Conservation (phyloP, 2,888 invertebrate species). For the Spicauda simplicius region DNA sequence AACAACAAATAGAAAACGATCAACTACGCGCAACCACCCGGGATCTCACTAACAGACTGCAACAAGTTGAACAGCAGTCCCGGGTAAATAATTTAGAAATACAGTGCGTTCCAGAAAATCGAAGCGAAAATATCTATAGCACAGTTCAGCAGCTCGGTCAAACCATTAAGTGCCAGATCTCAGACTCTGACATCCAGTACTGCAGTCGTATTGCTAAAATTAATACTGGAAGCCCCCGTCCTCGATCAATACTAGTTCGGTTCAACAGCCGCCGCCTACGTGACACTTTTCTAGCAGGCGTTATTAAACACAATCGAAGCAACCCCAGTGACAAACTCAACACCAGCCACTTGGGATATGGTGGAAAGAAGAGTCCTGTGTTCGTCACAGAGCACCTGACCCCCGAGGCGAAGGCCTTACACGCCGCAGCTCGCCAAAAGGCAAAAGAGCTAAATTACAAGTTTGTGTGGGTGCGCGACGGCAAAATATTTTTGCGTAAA, state of each 20-base stretch:
- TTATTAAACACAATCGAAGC: neutral
- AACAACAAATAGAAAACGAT: no score
- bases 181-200: conserved; percentile 32
- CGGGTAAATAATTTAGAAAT: no score
- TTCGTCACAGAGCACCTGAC: conserved; percentile 24
- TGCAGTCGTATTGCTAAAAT: conserved; percentile 38
- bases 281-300: conserved; percentile 39
- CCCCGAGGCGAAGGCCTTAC: conserved; percentile 37
- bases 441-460: conserved; percentile 37
- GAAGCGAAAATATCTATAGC: neutral
- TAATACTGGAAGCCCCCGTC: conserved; percentile 31
- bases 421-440: conserved; percentile 36
- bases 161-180: conserved; percentile 22
- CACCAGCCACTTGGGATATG: conserved; percentile 33
- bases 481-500: conserved; percentile 39
- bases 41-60: no score
- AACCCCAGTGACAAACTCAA: conserved; percentile 39
- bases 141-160: conserved; percentile 25
- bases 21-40: no score
- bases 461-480: conserved; percentile 40
- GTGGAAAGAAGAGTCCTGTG: conserved; percentile 27
- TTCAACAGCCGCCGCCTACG: conserved; percentile 35
- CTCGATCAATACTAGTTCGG: conserved; percentile 40
- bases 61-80: no score
- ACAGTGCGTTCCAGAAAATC: neutral